Evolutionary conservation across 2,113 vertebrate genomes (phyloP), one percentile per base, ranked within the genome.

Genomic region (Ctenomys sociabilis): DNA sequence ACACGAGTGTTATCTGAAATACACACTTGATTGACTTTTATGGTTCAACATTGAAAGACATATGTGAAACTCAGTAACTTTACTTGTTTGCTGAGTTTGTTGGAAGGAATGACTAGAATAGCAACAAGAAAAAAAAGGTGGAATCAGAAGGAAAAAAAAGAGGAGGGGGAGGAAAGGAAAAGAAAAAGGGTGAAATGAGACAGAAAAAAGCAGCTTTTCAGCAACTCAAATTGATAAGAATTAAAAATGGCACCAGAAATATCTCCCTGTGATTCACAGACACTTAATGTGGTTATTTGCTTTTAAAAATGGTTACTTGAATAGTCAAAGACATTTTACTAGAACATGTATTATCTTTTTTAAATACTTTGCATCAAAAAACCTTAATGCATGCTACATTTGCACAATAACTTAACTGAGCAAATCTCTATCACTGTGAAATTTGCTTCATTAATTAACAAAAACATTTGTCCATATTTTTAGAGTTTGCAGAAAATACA

Each of bases 1-100:
- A 87, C 26, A 64, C 5, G 43, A 32, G 22, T 21, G 22, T 63
- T 80, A 21, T 80, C 26, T 86, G 77, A 89, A 93, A 70, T 37
- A 66, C 10, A 93, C 13, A 91, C 89, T 80, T 84, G 37, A 32
- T 40, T 95, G 66, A 52, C 40, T 94, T 93, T 95, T 94, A 96
- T 21, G 52, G n/a, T 43, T 61, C 70, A 88, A 64, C 9, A 35
- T 2, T 24, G 37, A 92, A 82, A 95, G 4, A 12, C 75, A 92
- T 57, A 93, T 80, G 87, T 59, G 86, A 88, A 94, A 97, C 40
- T 66, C 72, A 63, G 85, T 90, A 88, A 45, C 26, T 72, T 73
- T 5, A 66, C 40, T 63, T 11, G 66, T 30, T 61, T 22, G 19
- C n/a, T 63, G 40, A 88, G 52, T 22, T 59, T 92, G 21, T 1